phyloP scores from a whole-genome alignment of 2,888 invertebrate species.

The Orchesellides sinensis region DNA sequence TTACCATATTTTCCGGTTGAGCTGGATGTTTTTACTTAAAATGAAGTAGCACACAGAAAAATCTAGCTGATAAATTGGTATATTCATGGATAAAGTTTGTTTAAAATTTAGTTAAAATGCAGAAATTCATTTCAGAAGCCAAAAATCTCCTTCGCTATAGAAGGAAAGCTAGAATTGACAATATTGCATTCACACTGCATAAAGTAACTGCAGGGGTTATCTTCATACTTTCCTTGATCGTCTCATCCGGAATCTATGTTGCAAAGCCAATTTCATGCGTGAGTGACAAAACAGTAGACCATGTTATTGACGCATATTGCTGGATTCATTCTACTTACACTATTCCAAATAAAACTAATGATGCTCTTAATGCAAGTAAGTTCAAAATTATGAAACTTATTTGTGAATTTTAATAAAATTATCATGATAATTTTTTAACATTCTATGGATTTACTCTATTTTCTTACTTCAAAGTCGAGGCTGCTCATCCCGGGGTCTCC shows the following conservation, averaged over 20 bases:
- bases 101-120: too few relatives aligned
- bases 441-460: neutral
- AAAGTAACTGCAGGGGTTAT: slow-evolving; percentile 54
- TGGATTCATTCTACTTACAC: slow-evolving; percentile 63
- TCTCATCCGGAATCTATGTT: slow-evolving; percentile 46
- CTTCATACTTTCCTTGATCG: slow-evolving; percentile 30
- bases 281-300: slow-evolving; percentile 40
- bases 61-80: too few relatives aligned
- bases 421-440: neutral
- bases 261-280: slow-evolving; percentile 42
- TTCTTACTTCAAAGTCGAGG: slow-evolving; percentile 10
- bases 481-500: slow-evolving; percentile 75
- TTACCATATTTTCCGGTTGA: too few relatives aligned
- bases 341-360: slow-evolving; percentile 49
- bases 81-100: too few relatives aligned
- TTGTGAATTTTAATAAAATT: neutral
- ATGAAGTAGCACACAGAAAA: too few relatives aligned
- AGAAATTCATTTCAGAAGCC: neutral
- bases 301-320: slow-evolving; percentile 60
- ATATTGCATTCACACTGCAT: slow-evolving; percentile 44
- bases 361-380: slow-evolving; percentile 17
- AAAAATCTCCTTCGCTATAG: slow-evolving; percentile 30
- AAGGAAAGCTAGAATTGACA: slow-evolving; percentile 54
- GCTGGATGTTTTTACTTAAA: too few relatives aligned
- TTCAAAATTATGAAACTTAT: neutral